These are phyloP conservation scores for Meandrusa payeni DNA, from an alignment of 2,888 invertebrate species.

Conservation along the genomic window DNA sequence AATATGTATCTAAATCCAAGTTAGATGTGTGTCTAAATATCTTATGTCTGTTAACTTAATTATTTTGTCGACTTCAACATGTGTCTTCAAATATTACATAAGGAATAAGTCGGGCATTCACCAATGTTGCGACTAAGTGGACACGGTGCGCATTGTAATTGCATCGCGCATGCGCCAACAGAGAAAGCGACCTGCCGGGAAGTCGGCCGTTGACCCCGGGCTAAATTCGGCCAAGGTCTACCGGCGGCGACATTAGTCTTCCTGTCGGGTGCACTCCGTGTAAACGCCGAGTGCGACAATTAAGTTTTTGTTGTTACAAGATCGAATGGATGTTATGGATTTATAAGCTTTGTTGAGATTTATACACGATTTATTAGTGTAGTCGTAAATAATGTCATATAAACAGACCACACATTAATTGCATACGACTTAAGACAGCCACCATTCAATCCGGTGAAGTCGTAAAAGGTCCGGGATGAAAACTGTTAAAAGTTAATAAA, in stretches of 20 bases:
- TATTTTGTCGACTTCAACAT: too few species aligned
- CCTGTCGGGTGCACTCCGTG: constrained; percentile 18
- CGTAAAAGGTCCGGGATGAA: too few species aligned
- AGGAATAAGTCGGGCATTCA: constrained; percentile 12
- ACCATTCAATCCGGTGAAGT: too few species aligned
- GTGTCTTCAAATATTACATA: constrained; percentile 5
- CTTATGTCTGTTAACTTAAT: too few species aligned
- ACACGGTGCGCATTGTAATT: constrained; percentile 41
- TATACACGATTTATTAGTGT: constrained; percentile 25
- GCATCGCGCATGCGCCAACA: constrained; percentile 52
- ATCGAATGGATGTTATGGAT: background rate
- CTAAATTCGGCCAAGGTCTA: constrained; percentile 75
- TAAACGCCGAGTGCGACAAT: constrained; percentile 26
- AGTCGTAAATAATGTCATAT: too few species aligned
- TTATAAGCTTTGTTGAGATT: constrained; percentile 29
- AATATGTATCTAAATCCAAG: too few species aligned
- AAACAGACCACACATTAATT: too few species aligned
- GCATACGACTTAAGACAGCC: too few species aligned
- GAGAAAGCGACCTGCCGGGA: constrained; percentile 65
- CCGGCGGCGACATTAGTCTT: constrained; percentile 31
- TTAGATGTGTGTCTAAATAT: too few species aligned
- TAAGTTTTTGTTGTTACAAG: constrained; percentile 47
- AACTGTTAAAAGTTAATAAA: too few species aligned
- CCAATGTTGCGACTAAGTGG: constrained; percentile 16
- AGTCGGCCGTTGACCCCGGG: constrained; percentile 51